These are phyloP conservation scores for Scolopax bukidnonensis DNA, from an alignment of 2,797 vertebrate species.

Conservation along the genomic window DNA sequence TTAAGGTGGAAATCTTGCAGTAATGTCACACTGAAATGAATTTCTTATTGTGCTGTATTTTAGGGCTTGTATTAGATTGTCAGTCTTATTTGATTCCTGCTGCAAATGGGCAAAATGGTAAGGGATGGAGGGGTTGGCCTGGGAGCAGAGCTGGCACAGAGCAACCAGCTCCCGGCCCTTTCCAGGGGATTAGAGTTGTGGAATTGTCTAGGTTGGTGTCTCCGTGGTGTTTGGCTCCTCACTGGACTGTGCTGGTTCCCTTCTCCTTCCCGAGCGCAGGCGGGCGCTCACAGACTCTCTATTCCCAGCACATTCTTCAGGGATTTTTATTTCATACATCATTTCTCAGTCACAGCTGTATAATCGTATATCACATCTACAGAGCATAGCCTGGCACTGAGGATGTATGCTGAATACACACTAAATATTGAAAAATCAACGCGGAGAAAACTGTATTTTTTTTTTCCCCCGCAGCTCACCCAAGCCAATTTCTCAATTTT, in stretches of 20 bases:
- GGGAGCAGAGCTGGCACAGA: background rate
- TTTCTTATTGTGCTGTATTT: background rate
- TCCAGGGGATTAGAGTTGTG: background rate
- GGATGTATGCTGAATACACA: constrained; percentile 9
- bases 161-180: background rate
- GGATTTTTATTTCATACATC: constrained; percentile 50
- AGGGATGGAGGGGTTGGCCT: background rate
- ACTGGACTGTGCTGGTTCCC: background rate
- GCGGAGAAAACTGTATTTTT: background rate
- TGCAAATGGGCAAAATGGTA: background rate
- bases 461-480: background rate
- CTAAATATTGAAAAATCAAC: constrained; percentile 37
- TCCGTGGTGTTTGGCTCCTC: background rate
- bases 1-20: background rate
- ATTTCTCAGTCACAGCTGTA: constrained; percentile 46
- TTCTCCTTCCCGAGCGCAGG: background rate
- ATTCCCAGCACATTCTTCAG: background rate
- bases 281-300: background rate
- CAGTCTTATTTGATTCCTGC: background rate
- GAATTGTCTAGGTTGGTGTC: too few species aligned
- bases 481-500: constrained; percentile 3
- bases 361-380: constrained; percentile 35
- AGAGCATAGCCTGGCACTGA: background rate
- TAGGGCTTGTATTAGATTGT: background rate
- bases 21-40: background rate